These are phyloP conservation scores for Xenopus borealis DNA, from an alignment of 2,113 vertebrate genomes.

Conservation along the genomic window DNA sequence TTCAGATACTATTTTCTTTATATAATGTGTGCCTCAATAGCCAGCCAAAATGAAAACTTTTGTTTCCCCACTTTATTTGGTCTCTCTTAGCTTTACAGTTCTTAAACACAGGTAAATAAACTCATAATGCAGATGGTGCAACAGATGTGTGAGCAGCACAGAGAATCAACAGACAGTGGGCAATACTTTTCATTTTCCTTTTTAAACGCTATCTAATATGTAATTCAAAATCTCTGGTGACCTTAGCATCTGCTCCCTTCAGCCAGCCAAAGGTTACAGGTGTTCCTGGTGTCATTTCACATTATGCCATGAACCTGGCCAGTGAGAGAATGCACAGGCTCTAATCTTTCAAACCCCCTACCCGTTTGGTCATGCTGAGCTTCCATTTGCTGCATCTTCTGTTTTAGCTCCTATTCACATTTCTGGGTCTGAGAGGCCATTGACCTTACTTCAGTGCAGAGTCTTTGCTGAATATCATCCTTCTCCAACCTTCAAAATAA, in stretches of 20 bases:
- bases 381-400: constrained; percentile 86
- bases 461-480: constrained; percentile 66
- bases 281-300: constrained; percentile 88
- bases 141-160: constrained; percentile 98
- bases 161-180: constrained; percentile 91
- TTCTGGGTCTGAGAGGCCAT: constrained; percentile 76
- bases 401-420: constrained; percentile 81
- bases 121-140: constrained; percentile 97
- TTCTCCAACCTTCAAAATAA: neutral
- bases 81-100: constrained; percentile 89
- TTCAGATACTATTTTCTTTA: constrained; percentile 99
- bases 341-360: constrained; percentile 80
- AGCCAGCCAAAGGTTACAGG: constrained; percentile 94
- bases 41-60: constrained; percentile 93
- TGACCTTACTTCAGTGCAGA: constrained; percentile 74
- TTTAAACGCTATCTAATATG: constrained; percentile 87
- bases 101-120: constrained; percentile 99
- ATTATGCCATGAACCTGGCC: constrained; percentile 75
- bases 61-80: constrained; percentile 94
- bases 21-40: constrained; percentile 97
- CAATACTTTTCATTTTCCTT: constrained; percentile 83
- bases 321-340: constrained; percentile 69
- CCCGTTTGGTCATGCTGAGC: constrained; percentile 85
- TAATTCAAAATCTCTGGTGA: constrained; percentile 81
- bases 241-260: constrained; percentile 89